Evolutionary conservation across 2,113 vertebrate species (phyloP).

Genomic region (Xenotilapia flavipinnis): DNA sequence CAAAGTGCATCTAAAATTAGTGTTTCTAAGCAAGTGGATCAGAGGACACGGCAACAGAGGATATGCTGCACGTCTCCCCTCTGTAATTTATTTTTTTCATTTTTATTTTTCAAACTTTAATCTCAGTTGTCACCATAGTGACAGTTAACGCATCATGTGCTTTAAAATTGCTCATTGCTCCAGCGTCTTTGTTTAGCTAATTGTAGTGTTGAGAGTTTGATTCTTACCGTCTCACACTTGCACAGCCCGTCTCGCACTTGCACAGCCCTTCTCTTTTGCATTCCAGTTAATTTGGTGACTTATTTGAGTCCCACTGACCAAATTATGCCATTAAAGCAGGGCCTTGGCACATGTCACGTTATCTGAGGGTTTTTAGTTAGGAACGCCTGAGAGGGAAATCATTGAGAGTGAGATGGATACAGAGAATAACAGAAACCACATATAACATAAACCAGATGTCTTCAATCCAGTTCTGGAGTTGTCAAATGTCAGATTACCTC

Average conservation of each 20-base stretch:
- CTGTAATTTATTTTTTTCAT: background rate
- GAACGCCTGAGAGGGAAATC: background rate
- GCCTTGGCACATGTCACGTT: background rate
- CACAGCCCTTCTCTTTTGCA: background rate
- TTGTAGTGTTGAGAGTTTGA: background rate
- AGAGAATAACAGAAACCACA: background rate
- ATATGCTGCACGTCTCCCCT: background rate
- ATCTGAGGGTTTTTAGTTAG: background rate
- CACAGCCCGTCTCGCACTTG: background rate
- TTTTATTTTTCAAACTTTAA: background rate
- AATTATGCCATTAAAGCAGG: background rate
- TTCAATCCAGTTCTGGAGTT: slow-evolving; percentile 19
- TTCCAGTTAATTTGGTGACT: background rate
- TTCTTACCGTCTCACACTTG: background rate
- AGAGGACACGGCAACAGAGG: background rate
- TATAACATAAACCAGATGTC: slow-evolving; percentile 42
- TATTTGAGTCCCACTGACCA: background rate
- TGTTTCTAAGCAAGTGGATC: background rate
- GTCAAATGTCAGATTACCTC: slow-evolving; percentile 40
- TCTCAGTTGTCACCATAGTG: background rate
- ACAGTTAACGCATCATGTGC: background rate
- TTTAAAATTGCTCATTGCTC: background rate
- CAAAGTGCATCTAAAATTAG: background rate
- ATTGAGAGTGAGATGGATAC: background rate
- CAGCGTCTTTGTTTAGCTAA: background rate